phyloP scores from a whole-genome alignment of 2,797 vertebrate genomes.

The Darevskia nairensis region DNA sequence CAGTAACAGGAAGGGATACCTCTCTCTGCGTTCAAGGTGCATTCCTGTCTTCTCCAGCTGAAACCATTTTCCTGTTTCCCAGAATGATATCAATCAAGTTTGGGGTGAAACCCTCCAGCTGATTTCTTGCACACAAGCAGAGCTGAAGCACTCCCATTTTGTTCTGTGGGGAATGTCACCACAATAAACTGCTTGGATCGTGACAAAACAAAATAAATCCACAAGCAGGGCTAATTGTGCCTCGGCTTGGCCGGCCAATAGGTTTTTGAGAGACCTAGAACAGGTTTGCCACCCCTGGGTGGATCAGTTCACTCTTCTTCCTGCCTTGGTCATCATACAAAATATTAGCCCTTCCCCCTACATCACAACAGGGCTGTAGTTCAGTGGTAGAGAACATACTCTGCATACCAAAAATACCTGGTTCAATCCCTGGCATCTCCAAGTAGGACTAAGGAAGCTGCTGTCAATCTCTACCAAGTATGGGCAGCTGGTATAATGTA shows the following conservation, averaged over 20 bases:
- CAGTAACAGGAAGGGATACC: not conserved
- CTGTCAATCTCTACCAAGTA: too few relatives aligned
- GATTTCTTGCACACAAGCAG: not conserved
- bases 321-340: too few relatives aligned
- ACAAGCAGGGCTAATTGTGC: not conserved
- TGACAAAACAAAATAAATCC: not conserved
- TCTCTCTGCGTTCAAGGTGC: not conserved
- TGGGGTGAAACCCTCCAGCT: not conserved
- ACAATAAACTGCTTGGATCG: not conserved
- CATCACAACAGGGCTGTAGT: too few relatives aligned
- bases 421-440: too few relatives aligned
- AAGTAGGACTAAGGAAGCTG: too few relatives aligned
- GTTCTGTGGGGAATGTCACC: not conserved
- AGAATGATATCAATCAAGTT: not conserved
- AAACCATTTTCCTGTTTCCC: not conserved
- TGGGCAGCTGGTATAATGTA: too few relatives aligned
- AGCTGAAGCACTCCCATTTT: not conserved
- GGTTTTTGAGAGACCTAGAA: not conserved
- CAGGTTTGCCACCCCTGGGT: too few relatives aligned
- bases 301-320: too few relatives aligned
- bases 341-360: too few relatives aligned
- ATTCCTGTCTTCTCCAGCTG: not conserved
- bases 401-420: too few relatives aligned
- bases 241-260: not conserved
- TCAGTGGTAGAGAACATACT: too few relatives aligned